These are phyloP conservation scores for Fringilla coelebs DNA, from an alignment of 2,797 vertebrate genomes.

Conservation along the genomic window DNA sequence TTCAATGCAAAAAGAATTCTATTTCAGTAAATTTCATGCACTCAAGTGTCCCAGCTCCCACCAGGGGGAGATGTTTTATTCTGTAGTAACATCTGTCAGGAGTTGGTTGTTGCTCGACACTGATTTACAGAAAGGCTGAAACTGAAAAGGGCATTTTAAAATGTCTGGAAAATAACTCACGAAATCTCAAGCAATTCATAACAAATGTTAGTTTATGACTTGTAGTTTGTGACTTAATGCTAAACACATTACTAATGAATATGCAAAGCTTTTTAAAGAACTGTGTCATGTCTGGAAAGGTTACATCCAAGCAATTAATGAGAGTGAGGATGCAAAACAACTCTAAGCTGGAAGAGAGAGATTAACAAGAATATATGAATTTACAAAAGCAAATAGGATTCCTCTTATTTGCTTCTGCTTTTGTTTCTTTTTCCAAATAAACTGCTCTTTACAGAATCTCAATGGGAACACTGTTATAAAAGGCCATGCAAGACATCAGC, in stretches of 20 bases:
- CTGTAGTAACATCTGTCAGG: neutral
- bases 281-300: neutral
- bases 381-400: neutral
- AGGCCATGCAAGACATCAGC: neutral
- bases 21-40: neutral
- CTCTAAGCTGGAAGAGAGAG: neutral
- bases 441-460: neutral
- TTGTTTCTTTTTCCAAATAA: neutral
- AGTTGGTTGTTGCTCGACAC: neutral
- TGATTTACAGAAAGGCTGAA: neutral
- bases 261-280: neutral
- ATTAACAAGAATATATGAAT: neutral
- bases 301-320: neutral
- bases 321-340: neutral
- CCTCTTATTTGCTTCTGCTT: neutral
- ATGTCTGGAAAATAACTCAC: neutral
- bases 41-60: neutral
- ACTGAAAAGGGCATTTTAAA: neutral
- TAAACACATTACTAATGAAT: neutral
- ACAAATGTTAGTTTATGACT: neutral
- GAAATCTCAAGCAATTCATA: neutral
- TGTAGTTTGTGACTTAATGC: neutral
- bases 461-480: neutral
- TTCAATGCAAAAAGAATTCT: neutral
- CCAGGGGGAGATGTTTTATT: slow-evolving; percentile 49